Evolutionary conservation across 2,113 vertebrate genomes (phyloP).

Genomic region (Ptychochromis oligacanthus): DNA sequence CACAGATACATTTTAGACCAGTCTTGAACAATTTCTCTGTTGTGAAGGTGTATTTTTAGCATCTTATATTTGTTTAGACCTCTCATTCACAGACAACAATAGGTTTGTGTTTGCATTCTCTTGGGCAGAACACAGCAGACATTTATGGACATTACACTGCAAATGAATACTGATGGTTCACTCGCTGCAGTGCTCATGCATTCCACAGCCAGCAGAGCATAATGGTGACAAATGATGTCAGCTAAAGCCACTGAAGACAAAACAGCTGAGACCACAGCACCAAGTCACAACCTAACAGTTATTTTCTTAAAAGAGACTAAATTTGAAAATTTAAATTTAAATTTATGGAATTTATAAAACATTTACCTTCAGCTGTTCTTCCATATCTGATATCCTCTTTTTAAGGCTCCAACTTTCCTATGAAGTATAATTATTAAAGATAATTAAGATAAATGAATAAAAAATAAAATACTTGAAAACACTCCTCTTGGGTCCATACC

Average conservation of each 20-base stretch:
- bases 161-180: slow-evolving; percentile 45
- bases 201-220: slow-evolving; percentile 42
- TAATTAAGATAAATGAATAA: neutral
- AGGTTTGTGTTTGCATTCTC: slow-evolving; percentile 56
- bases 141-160: slow-evolving; percentile 18
- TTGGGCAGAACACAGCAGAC: slow-evolving; percentile 47
- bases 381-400: slow-evolving; percentile 76
- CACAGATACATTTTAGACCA: neutral
- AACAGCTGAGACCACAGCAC: slow-evolving; percentile 30
- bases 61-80: slow-evolving; percentile 21
- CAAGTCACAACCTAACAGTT: slow-evolving; percentile 21
- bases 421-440: slow-evolving; percentile 9
- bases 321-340: neutral
- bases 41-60: slow-evolving; percentile 21
- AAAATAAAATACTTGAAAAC: neutral
- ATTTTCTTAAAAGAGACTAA: neutral
- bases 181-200: slow-evolving; percentile 36
- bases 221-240: slow-evolving; percentile 68
- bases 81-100: slow-evolving; percentile 55
- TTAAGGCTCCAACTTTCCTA: slow-evolving; percentile 70
- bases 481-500: slow-evolving; percentile 71
- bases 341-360: neutral
- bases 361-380: slow-evolving; percentile 76
- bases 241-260: slow-evolving; percentile 20
- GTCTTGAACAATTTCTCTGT: slow-evolving; percentile 22